These are phyloP conservation scores for Poeciliopsis retropinna DNA, from an alignment of 2,113 vertebrate genomes.

Conservation along the genomic window DNA sequence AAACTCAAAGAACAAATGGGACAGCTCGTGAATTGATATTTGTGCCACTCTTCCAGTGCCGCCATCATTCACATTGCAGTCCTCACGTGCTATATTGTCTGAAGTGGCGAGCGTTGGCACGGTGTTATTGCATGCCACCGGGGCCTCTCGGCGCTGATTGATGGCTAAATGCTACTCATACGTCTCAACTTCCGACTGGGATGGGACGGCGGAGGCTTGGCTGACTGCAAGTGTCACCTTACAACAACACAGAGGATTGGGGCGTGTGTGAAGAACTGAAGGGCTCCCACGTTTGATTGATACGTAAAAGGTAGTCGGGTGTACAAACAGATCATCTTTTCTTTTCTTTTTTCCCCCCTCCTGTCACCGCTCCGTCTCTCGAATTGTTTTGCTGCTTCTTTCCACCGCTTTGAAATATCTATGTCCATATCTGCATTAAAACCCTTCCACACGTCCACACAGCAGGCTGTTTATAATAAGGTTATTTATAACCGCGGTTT, in stretches of 20 bases:
- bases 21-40: neutral
- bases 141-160: slow-evolving; percentile 36
- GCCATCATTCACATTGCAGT: slow-evolving; percentile 23
- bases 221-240: slow-evolving; percentile 28
- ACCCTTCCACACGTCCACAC: slow-evolving; percentile 53
- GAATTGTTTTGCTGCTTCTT: neutral
- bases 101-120: slow-evolving; percentile 2
- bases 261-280: neutral
- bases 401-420: neutral
- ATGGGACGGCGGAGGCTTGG: slow-evolving; percentile 10
- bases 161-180: slow-evolving; percentile 46
- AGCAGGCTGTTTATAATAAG: slow-evolving; percentile 58
- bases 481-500: slow-evolving; percentile 66
- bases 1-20: neutral
- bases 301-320: neutral
- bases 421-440: slow-evolving; percentile 33
- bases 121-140: slow-evolving; percentile 39
- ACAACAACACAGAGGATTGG: slow-evolving; percentile 10
- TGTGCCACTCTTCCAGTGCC: slow-evolving; percentile 13
- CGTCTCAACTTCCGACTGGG: slow-evolving; percentile 39
- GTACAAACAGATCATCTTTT: neutral
- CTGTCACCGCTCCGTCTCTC: neutral
- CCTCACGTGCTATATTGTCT: slow-evolving; percentile 16
- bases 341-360: neutral
- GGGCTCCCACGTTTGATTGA: neutral